A percentile compares a stretch with the other conserved stretches of the same genome.
These are phyloP conservation scores for Silurus glanis DNA, from an alignment of 2,113 vertebrate species.

Conservation along the genomic window DNA sequence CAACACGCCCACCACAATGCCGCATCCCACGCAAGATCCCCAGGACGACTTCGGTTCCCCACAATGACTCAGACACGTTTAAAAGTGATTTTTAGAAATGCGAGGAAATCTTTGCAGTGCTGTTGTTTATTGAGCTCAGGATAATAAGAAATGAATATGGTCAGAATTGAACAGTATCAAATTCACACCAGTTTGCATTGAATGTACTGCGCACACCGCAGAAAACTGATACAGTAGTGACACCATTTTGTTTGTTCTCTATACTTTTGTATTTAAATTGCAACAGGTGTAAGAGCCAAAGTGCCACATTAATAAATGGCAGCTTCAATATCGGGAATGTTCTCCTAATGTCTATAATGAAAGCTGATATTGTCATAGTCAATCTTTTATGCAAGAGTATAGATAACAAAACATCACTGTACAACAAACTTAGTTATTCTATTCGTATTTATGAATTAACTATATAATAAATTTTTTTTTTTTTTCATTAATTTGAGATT, in stretches of 20 bases:
- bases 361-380: not conserved
- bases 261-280: not conserved
- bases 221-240: not conserved
- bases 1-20: constrained; percentile 37
- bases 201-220: not conserved
- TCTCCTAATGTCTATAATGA: not conserved
- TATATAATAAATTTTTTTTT: not conserved
- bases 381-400: not conserved
- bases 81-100: not conserved
- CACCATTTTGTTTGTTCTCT: not conserved
- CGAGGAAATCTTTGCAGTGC: not conserved
- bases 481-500: not conserved
- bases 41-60: constrained; percentile 21
- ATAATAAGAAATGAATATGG: not conserved
- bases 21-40: constrained; percentile 35
- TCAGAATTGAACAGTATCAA: not conserved
- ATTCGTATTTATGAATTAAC: not conserved
- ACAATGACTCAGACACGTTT: constrained; percentile 21
- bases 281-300: not conserved
- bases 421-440: not conserved
- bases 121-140: not conserved
- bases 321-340: not conserved
- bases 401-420: not conserved
- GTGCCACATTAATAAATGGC: not conserved
- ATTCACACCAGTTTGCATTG: not conserved